Base-by-base conservation (phyloP, 2,113 vertebrate genomes). In the Pluvialis apricaria region DNA sequence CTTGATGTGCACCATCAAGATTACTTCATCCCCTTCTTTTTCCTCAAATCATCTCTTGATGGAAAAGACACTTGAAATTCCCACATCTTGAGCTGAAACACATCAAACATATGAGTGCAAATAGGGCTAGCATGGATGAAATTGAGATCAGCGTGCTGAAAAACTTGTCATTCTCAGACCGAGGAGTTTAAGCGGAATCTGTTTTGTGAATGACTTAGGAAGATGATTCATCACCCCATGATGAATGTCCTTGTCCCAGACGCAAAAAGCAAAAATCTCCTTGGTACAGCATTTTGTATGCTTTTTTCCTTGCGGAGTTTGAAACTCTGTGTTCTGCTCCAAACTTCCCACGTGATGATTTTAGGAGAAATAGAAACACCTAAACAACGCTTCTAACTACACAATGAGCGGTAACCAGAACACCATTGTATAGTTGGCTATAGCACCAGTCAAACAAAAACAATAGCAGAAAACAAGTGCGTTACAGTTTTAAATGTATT, bases 161-260 rank as follows among this genome's bases (percentile, higher is more conserved):
- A 88, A 81, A 24, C 49, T 79, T 88, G 73, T 58, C 47, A 45
- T 15, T 90, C 19, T 64, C 87, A 5, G 86, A 44, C 79, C 5
- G 4, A 77, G 55, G 32, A 82, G 28, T 92, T 93, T 75, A 84
- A 92, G 73, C 40, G 47, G 55, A 66, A 38, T 82, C 60, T 85
- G 9, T 79, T 88, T 90, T 82, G 72, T 87, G 80, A 86, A 86
- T 79, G 44, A 83, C 51, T 92, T 83, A 32, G 55, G 71, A 86
- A 84, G 60, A 34, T 96, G 92, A 97, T 89, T 96, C 79, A 75
- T 76, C 58, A 40, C 34, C 69, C 65, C 38, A 38, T 92, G 94
- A 94, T 87, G 42, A 83, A 82, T 58, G 36, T 64, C 54, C 51
- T 28, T 77, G 61, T 93, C 76, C 60, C 49, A 86, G 70, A 82